Percentiles rank a stretch among this genome's conserved stretches.
Evolutionary conservation across 92 coral and sea anemone genomes (phyloP).

Genomic region (Blastomussa wellsi): DNA sequence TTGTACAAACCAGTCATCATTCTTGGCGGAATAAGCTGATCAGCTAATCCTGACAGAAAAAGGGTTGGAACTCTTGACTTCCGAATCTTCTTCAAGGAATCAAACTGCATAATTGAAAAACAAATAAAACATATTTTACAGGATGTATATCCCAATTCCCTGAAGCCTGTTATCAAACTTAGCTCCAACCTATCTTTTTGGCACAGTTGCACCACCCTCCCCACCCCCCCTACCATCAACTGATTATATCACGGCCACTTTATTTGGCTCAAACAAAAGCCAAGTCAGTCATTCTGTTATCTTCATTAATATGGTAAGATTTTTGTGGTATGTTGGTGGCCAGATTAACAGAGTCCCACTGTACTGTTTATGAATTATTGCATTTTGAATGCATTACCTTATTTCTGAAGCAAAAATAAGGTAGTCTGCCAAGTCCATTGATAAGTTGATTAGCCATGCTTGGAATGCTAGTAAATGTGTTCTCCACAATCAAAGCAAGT

Average conservation of each 20-base stretch:
- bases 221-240: too few relatives aligned
- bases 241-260: too few relatives aligned
- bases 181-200: too few relatives aligned
- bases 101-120: slow-evolving; percentile 56
- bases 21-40: slow-evolving; percentile 92
- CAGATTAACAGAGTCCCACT: not conserved
- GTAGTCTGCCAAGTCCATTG: slow-evolving; percentile 84
- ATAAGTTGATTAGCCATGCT: slow-evolving; percentile 90
- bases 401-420: slow-evolving; percentile 94
- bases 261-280: too few relatives aligned
- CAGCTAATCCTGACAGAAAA: slow-evolving; percentile 92
- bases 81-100: slow-evolving; percentile 81
- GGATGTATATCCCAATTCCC: not conserved
- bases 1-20: slow-evolving; percentile 94
- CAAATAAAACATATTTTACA: not conserved
- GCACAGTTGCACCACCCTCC: too few relatives aligned
- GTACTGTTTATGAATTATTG: not conserved
- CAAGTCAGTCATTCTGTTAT: too few relatives aligned
- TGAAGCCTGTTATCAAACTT: too few relatives aligned
- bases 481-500: slow-evolving; percentile 91
- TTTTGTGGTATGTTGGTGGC: too few relatives aligned
- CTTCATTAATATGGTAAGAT: too few relatives aligned
- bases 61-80: slow-evolving; percentile 83
- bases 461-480: slow-evolving; percentile 95
- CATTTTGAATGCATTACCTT: slow-evolving; percentile 57